Evolutionary conservation across 1,140 invertebrate genomes (phyloP), one percentile per base, ranked within the genome.

Genomic region (Luehdorfia chinensis): DNA sequence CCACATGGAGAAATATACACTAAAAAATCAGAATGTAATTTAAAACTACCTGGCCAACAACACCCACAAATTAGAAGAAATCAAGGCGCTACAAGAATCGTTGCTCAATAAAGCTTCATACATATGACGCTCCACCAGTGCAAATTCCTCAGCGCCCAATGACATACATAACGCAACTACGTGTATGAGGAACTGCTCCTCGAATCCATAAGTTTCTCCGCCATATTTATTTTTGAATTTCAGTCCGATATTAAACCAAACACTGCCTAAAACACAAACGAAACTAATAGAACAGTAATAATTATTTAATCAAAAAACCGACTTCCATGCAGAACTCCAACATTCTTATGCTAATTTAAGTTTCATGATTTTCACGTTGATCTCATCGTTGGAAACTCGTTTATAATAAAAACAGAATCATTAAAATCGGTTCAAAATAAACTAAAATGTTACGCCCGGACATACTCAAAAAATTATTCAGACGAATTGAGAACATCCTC

Each of bases 11-110:
- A n/a, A n/a, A n/a, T n/a, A n/a, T n/a, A n/a, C n/a, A n/a, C n/a
- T n/a, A n/a, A n/a, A n/a, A n/a, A n/a, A n/a, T n/a, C n/a, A n/a
- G n/a, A 43, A 43, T 36, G 2, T n/a, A 39, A 37, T 25, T 53
- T 49, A 28, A 39, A 12, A 36, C 55, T 50, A 81, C 80, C 70
- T 76, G 23, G 66, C 59, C 23, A 81, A 32, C 3, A 69, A 15
- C 8, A 52, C 9, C 80, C 74, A 84, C 5, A 78, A 32, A 45
- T 75, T 67, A 0, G 66, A 59, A 8, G 66, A 58, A 54, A 84
- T 81, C 5, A 78, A 15, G 3, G 70, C 75, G 9, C 23, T 59
- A 2, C 52, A 61, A 31, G 47, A 60, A 19, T 78, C 69, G 3
- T 49, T 60, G 13, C 55, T 30, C 4, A 84, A 50, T 18, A 81